These are phyloP conservation scores for Lamprologus speciosus DNA, from an alignment of 2,113 vertebrate species.

Conservation along the genomic window DNA sequence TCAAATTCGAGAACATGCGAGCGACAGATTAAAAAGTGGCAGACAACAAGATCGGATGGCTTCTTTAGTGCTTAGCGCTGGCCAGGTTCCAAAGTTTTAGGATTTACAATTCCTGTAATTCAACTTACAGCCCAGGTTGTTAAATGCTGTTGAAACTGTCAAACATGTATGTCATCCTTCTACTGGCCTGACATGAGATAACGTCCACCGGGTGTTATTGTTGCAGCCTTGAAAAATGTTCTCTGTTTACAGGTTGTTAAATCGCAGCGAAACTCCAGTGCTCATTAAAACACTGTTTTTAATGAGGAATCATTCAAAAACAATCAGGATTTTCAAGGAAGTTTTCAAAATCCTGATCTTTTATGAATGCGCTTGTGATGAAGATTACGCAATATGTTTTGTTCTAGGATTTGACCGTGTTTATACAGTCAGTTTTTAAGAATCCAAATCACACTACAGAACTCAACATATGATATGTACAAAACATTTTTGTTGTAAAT, in stretches of 20 bases:
- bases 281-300: neutral
- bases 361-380: neutral
- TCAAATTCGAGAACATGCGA: neutral
- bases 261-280: neutral
- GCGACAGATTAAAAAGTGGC: neutral
- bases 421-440: neutral
- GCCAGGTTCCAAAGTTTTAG: neutral
- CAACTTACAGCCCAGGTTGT: neutral
- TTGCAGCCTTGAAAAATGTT: neutral
- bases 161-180: neutral
- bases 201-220: neutral
- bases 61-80: neutral
- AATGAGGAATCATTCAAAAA: neutral
- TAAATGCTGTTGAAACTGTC: neutral
- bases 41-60: neutral
- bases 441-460: neutral
- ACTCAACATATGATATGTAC: neutral
- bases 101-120: neutral
- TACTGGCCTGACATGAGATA: neutral
- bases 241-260: neutral
- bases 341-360: neutral
- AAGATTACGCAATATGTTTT: neutral
- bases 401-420: neutral
- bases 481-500: neutral
- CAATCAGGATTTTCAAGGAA: neutral